Percentiles rank a stretch among this genome's conserved stretches.
Conservation (phyloP, 2,113 vertebrate genomes). For the Vimba vimba region DNA sequence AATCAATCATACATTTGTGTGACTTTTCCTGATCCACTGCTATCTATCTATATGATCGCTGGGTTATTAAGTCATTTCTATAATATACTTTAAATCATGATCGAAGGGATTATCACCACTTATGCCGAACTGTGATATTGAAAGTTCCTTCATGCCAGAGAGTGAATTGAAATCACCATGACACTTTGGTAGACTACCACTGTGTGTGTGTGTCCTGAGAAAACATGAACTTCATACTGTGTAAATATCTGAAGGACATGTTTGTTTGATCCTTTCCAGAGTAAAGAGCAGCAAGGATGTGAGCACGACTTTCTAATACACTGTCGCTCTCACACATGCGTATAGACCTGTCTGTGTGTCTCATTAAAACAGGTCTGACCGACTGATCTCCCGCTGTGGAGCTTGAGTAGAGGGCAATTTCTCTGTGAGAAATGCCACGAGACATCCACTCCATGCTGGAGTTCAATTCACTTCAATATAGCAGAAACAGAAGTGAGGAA, state of each 20-base stretch:
- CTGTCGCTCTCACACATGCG: conserved; percentile 10
- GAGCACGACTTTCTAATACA: conserved; percentile 14
- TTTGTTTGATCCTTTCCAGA: conserved; percentile 34
- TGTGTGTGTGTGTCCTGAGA: background rate
- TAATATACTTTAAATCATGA: background rate
- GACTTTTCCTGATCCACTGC: background rate
- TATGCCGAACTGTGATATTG: background rate
- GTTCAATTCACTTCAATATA: conserved; percentile 13
- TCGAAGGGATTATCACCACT: too few species aligned
- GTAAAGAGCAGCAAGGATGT: background rate
- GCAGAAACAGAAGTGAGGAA: conserved; percentile 15
- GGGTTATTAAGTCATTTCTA: background rate
- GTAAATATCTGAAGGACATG: conserved; percentile 20
- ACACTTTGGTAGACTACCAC: background rate
- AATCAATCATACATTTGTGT: conserved; percentile 1
- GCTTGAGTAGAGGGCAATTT: conserved; percentile 23
- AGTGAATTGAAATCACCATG: background rate
- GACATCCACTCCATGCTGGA: conserved; percentile 17
- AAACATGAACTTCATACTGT: conserved; percentile 5
- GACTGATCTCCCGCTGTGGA: conserved; percentile 28
- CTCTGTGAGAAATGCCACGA: conserved; percentile 35
- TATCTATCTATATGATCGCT: too few species aligned
- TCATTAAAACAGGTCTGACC: conserved; percentile 44
- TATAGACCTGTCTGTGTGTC: conserved; percentile 16
- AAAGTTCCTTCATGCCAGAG: background rate